Conservation (phyloP, 1,140 invertebrate genomes). For the Antheraea pernyi region DNA sequence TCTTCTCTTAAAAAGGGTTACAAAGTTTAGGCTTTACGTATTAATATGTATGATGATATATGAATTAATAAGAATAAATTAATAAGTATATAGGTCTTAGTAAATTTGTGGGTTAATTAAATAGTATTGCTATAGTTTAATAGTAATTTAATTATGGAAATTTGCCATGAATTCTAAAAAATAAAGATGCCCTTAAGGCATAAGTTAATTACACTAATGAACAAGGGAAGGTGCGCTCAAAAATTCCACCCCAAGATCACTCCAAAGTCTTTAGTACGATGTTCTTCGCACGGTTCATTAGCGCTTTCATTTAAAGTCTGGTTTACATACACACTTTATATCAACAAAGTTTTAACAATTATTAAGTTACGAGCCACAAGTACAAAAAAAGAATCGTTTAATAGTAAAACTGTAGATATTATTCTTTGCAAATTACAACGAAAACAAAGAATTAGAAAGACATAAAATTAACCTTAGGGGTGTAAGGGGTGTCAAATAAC, state of each 20-base stretch:
- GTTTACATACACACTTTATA: conserved; percentile 40
- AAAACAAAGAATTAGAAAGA: no score
- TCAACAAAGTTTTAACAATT: background rate
- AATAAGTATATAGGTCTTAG: background rate
- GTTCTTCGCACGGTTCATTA: conserved; percentile 74
- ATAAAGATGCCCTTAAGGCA: conserved; percentile 40
- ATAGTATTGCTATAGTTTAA: background rate
- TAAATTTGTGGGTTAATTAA: background rate
- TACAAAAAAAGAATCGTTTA: background rate
- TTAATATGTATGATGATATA: no score
- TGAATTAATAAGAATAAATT: no score
- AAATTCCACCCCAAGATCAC: conserved; percentile 70
- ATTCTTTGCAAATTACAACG: no score
- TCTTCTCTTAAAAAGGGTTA: no score
- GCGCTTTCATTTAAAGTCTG: conserved; percentile 43
- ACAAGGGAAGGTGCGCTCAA: conserved; percentile 71
- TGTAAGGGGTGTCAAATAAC: no score
- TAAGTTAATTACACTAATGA: conserved; percentile 79
- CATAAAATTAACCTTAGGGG: no score
- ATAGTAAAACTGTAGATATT: background rate
- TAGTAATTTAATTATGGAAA: conserved; percentile 3
- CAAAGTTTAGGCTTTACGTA: no score
- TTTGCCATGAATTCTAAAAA: conserved; percentile 55
- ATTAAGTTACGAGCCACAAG: background rate
- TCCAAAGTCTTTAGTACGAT: conserved; percentile 73